phyloP scores from a whole-genome alignment of 2,113 vertebrate genomes.

The Ia io region DNA sequence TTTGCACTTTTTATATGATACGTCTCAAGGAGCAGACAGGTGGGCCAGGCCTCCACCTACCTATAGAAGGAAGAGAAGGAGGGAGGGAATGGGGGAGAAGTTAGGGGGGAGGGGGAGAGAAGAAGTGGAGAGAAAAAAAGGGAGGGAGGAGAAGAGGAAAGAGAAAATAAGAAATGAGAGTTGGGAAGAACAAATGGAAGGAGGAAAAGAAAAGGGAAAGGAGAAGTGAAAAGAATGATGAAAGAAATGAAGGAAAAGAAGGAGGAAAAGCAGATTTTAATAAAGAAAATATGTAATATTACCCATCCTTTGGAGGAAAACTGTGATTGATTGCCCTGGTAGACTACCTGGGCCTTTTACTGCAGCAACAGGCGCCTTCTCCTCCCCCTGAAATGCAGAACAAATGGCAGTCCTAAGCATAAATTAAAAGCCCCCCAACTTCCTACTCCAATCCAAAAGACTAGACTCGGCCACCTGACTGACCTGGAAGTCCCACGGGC shows the following conservation, averaged over 20 bases:
- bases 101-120: neutral
- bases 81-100: too few relatives aligned
- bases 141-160: neutral
- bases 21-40: neutral
- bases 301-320: neutral
- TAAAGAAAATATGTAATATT: neutral
- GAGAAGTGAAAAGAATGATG: neutral
- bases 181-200: neutral
- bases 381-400: neutral
- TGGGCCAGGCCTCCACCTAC: neutral
- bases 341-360: neutral
- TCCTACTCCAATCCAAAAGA: neutral
- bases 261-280: neutral
- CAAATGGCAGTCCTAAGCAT: neutral
- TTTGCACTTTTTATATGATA: neutral
- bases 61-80: neutral
- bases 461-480: neutral
- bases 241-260: neutral
- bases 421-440: neutral
- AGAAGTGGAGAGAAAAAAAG: neutral
- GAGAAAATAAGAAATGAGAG: neutral
- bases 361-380: neutral
- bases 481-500: accelerated
- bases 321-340: neutral
- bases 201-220: neutral